A percentile compares a stretch with the other conserved stretches of the same genome.
Conservation (phyloP, 1,140 invertebrate species). For the Zaprionus nigranus region DNA sequence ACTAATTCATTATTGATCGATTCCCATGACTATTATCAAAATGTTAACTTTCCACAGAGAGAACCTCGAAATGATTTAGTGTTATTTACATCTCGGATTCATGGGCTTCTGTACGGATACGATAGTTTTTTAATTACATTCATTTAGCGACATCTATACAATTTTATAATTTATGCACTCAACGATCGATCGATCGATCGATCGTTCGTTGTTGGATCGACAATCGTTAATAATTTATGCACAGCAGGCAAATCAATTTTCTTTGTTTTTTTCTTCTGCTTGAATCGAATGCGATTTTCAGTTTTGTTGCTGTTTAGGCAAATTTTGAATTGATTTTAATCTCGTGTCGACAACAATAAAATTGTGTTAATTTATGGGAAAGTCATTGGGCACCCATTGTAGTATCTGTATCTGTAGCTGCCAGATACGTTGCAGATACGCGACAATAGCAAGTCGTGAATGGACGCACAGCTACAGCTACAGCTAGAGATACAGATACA, state of each 20-base stretch:
- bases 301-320: constrained; percentile 78
- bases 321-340: constrained; percentile 75
- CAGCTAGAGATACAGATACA: constrained; percentile 23
- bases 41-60: neutral
- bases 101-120: constrained; percentile 15
- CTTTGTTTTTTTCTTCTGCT: constrained; percentile 28
- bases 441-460: constrained; percentile 20
- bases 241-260: constrained; percentile 73
- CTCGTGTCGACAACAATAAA: constrained; percentile 80
- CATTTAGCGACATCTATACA: constrained; percentile 48
- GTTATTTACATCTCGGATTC: constrained; percentile 13
- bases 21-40: neutral
- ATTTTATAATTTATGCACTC: constrained; percentile 52
- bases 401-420: constrained; percentile 33
- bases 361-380: constrained; percentile 81
- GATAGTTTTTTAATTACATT: constrained; percentile 46
- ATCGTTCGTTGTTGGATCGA: neutral
- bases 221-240: constrained; percentile 66
- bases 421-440: constrained; percentile 32
- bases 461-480: constrained; percentile 47
- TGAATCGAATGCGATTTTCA: constrained; percentile 48
- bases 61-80: constrained; percentile 9
- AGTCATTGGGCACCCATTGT: constrained; percentile 48
- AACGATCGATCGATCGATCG: constrained; percentile 28
- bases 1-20: neutral